These are phyloP conservation scores for Cynaeus angustus DNA, from an alignment of 2,888 invertebrate species.

Conservation along the genomic window DNA sequence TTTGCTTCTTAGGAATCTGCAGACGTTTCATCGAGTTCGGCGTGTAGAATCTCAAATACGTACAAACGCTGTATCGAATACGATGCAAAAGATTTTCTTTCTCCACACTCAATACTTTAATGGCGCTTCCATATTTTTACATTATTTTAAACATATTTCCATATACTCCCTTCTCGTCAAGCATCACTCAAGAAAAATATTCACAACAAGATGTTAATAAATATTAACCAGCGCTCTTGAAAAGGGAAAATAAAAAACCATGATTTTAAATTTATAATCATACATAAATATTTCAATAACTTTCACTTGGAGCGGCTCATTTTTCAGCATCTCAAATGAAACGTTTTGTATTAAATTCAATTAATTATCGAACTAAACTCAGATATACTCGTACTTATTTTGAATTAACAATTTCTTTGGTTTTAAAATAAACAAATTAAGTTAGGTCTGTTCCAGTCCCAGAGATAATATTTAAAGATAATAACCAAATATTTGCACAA, in stretches of 20 bases:
- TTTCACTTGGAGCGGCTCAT: too few relatives aligned
- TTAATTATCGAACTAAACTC: too few relatives aligned
- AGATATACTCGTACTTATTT: too few relatives aligned
- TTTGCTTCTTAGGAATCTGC: conserved; percentile 64
- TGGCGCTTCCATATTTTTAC: conserved; percentile 44
- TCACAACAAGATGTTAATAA: conserved; percentile 33
- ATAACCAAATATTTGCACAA: not conserved
- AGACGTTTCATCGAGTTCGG: conserved; percentile 68
- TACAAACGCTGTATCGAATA: conserved; percentile 47
- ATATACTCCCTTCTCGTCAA: conserved; percentile 25
- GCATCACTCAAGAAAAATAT: conserved; percentile 30
- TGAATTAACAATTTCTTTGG: too few relatives aligned
- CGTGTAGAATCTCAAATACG: conserved; percentile 67
- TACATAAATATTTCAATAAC: not conserved
- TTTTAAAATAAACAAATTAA: too few relatives aligned
- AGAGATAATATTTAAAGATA: not conserved
- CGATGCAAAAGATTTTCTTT: conserved; percentile 47
- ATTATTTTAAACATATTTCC: conserved; percentile 41
- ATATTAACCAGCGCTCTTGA: conserved; percentile 20
- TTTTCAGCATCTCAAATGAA: too few relatives aligned
- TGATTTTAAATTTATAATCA: conserved; percentile 1
- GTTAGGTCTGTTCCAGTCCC: not conserved
- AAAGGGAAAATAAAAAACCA: not conserved
- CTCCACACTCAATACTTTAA: conserved; percentile 38
- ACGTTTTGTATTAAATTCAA: too few relatives aligned